Conservation (phyloP, 2,888 invertebrate genomes). For the Pseudococcus jackbeardsleyi region DNA sequence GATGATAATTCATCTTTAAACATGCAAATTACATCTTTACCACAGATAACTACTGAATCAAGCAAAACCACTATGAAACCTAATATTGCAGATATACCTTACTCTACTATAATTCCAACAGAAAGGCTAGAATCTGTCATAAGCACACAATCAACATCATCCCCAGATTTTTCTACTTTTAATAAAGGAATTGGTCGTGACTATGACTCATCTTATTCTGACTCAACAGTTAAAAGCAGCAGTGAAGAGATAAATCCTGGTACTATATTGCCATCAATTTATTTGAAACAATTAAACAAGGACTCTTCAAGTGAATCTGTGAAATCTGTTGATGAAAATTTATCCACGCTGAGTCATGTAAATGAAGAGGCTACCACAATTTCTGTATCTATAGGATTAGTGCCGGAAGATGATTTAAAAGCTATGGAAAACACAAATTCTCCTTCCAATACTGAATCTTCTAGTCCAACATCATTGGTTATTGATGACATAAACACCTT, state of each 20-base stretch:
- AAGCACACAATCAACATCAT: not conserved
- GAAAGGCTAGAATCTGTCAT: not conserved
- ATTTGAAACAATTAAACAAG: not conserved
- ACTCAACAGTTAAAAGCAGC: not conserved
- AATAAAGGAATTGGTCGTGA: not conserved
- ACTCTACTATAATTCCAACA: not conserved
- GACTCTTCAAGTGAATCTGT: not conserved
- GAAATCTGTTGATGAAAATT: not conserved
- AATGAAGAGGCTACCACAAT: conserved; percentile 9
- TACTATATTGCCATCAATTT: not conserved
- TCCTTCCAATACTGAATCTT: not conserved
- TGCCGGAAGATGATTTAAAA: not conserved
- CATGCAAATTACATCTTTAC: not conserved
- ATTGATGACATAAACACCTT: not conserved
- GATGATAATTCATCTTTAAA: not conserved
- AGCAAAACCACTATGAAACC: not conserved
- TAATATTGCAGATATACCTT: not conserved
- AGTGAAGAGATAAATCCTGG: not conserved
- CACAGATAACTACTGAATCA: not conserved
- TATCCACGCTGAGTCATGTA: not conserved
- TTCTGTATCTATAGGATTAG: too few relatives aligned
- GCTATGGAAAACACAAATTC: conserved; percentile 34
- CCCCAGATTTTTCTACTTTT: not conserved
- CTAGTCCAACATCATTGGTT: not conserved
- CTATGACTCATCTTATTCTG: not conserved